A percentile compares a stretch with the other conserved stretches of the same genome.
These are phyloP conservation scores for Candidula unifasciata DNA, from an alignment of 2,888 invertebrate species.

Conservation along the genomic window DNA sequence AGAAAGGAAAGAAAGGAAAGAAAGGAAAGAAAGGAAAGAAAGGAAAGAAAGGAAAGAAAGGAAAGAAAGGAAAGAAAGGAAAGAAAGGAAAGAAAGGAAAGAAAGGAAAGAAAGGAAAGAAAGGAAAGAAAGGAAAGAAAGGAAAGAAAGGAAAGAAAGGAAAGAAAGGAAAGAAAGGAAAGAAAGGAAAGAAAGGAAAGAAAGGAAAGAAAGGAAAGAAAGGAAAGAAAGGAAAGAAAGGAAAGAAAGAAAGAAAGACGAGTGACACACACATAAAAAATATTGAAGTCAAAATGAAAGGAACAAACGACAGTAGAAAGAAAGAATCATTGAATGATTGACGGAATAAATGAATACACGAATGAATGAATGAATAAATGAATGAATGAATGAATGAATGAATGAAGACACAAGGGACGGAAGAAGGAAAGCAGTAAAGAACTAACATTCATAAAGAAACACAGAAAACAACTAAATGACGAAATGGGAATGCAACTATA, in stretches of 20 bases:
- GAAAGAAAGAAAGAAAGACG: slow-evolving; percentile 10
- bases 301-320: not conserved
- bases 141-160: no score
- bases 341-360: no score
- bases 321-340: not conserved
- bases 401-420: not conserved
- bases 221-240: slow-evolving; percentile 9
- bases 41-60: no score
- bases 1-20: no score
- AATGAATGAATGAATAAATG: not conserved
- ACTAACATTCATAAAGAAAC: not conserved
- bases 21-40: no score
- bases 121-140: no score
- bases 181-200: no score
- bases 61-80: no score
- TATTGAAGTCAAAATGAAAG: not conserved
- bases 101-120: no score
- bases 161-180: no score
- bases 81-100: no score
- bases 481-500: no score
- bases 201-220: not conserved
- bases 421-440: not conserved
- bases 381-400: not conserved
- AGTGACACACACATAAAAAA: slow-evolving; percentile 2
- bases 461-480: not conserved